Evolutionary conservation across 1,140 invertebrate species (phyloP).

Genomic region (Mycetomoellerius zeteki): DNA sequence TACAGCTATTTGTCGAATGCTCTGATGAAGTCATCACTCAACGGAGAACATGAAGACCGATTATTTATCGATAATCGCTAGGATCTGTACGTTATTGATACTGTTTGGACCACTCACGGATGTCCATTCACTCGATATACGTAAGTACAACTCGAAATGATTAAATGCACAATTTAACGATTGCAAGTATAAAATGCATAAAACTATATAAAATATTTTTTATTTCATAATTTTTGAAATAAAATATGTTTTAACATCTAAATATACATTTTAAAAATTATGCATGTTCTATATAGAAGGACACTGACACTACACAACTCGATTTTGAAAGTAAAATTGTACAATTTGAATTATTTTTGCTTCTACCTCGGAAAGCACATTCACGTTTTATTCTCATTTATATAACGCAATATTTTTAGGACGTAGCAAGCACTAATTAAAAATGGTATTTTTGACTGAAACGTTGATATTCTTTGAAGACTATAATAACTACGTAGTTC

Average conservation of each 20-base stretch:
- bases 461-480: not conserved
- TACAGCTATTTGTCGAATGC: slow-evolving; percentile 79
- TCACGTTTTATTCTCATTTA: not conserved
- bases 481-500: not conserved
- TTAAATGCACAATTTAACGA: not conserved
- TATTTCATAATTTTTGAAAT: not conserved
- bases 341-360: not conserved
- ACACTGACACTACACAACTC: not conserved
- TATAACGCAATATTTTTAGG: not conserved
- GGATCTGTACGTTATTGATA: slow-evolving; percentile 76
- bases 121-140: slow-evolving; percentile 80
- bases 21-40: slow-evolving; percentile 81
- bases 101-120: slow-evolving; percentile 77
- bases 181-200: slow-evolving; percentile 7
- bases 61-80: slow-evolving; percentile 80
- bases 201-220: not conserved
- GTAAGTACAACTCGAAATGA: slow-evolving; percentile 77
- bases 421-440: not conserved
- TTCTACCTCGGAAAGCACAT: not conserved
- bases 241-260: not conserved
- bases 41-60: slow-evolving; percentile 84
- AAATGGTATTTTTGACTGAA: not conserved
- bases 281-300: not conserved
- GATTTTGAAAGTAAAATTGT: not conserved
- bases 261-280: not conserved